Conservation (phyloP, 2,113 vertebrate genomes). For the Ageneiosus marmoratus region DNA sequence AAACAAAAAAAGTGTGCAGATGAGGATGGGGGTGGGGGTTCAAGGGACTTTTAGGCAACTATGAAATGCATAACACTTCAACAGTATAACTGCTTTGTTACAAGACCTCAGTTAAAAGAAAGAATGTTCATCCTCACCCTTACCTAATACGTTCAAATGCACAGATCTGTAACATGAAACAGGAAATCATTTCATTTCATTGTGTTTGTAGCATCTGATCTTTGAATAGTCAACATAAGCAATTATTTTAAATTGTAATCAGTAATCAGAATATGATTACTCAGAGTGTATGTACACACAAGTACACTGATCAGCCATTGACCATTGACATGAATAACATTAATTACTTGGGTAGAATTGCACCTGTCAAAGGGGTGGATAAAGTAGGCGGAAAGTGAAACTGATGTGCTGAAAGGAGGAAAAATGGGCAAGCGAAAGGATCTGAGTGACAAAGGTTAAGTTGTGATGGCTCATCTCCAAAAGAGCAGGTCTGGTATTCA, state of each 20-base stretch:
- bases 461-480: no score
- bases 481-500: no score
- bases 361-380: no score
- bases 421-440: no score
- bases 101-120: constrained; percentile 27
- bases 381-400: no score
- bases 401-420: no score
- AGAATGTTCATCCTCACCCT: not conserved
- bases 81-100: constrained; percentile 47
- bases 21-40: not conserved
- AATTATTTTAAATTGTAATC: not conserved
- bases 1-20: not conserved
- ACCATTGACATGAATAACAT: no score
- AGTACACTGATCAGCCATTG: no score
- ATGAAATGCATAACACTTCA: constrained; percentile 52
- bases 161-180: not conserved
- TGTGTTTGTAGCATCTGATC: not conserved
- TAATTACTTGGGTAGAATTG: no score
- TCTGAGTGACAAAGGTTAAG: no score
- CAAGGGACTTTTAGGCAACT: constrained; percentile 16
- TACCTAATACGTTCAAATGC: not conserved
- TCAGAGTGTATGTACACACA: not conserved
- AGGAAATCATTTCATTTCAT: not conserved
- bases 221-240: not conserved
- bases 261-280: not conserved